Evolutionary conservation across 1,140 invertebrate species (phyloP).

Genomic region (Tribolium madens): DNA sequence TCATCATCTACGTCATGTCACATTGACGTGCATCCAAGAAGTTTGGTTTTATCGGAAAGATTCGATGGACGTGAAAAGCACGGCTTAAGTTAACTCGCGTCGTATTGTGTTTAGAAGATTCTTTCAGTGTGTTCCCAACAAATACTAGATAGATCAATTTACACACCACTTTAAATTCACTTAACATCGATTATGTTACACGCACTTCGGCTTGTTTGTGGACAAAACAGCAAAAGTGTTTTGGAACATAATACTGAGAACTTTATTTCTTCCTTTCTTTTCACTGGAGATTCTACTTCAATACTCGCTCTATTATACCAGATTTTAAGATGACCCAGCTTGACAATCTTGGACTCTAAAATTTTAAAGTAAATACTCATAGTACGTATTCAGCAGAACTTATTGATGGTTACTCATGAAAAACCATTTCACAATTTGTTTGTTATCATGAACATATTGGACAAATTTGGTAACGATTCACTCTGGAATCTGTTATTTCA

Average conservation of each 20-base stretch:
- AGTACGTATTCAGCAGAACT: no score
- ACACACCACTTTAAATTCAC: slow-evolving; percentile 45
- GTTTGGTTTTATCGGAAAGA: slow-evolving; percentile 53
- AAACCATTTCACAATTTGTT: no score
- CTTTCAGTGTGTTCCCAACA: slow-evolving; percentile 9
- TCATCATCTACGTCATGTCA: slow-evolving; percentile 58
- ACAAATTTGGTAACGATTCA: no score
- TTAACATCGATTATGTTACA: slow-evolving; percentile 37
- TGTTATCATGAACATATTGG: no score
- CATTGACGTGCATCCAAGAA: slow-evolving; percentile 52
- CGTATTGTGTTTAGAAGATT: slow-evolving; percentile 21
- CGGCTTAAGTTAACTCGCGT: slow-evolving; percentile 17
- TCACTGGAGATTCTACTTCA: not conserved
- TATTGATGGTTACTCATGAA: no score
- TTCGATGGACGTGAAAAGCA: slow-evolving; percentile 12
- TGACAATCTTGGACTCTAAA: no score
- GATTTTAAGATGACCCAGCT: no score
- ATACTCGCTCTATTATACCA: not conserved
- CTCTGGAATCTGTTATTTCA: no score
- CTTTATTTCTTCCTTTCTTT: not conserved
- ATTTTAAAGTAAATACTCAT: no score
- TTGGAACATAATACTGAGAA: not conserved
- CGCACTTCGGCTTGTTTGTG: slow-evolving; percentile 22
- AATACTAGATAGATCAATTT: slow-evolving; percentile 32
- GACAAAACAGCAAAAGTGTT: slow-evolving; percentile 25